Conservation (phyloP, 1,140 invertebrate species). For the Neodiprion lecontei region DNA sequence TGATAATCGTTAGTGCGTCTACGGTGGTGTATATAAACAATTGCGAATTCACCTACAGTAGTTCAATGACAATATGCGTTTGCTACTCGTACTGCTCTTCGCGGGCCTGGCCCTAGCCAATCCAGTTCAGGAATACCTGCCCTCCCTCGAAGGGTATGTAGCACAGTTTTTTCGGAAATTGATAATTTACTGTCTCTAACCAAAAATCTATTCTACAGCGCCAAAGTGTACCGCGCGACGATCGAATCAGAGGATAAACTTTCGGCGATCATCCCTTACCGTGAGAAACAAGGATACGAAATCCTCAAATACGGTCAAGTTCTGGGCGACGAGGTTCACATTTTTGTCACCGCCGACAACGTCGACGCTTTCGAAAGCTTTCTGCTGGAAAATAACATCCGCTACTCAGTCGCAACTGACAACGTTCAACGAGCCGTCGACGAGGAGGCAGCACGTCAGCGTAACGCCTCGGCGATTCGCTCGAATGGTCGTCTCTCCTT, state of each 20-base stretch:
- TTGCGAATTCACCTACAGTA: too few species aligned
- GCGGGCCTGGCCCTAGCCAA: not conserved
- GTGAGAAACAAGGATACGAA: conserved; percentile 38
- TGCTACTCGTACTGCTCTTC: not conserved
- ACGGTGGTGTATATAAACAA: too few species aligned
- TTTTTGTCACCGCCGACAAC: conserved; percentile 40
- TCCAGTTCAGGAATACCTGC: not conserved
- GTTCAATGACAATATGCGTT: not conserved
- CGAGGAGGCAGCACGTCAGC: conserved; percentile 30
- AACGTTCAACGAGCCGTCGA: conserved; percentile 38
- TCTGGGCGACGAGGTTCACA: conserved; percentile 30
- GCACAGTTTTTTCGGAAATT: not conserved
- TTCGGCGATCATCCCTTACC: conserved; percentile 30
- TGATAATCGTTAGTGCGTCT: too few species aligned
- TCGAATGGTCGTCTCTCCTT: not conserved
- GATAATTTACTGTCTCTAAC: not conserved
- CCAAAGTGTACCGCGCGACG: conserved; percentile 38
- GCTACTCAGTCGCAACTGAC: conserved; percentile 34
- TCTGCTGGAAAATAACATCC: conserved; percentile 32
- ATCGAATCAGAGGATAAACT: conserved; percentile 31
- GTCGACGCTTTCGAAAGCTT: conserved; percentile 32
- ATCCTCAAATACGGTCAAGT: conserved; percentile 33
- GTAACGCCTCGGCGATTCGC: conserved; percentile 14
- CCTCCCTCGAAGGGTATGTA: not conserved
- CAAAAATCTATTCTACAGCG: conserved; percentile 29